Conservation (phyloP, 2,888 invertebrate species). For the Rugalucina vietnamica region DNA sequence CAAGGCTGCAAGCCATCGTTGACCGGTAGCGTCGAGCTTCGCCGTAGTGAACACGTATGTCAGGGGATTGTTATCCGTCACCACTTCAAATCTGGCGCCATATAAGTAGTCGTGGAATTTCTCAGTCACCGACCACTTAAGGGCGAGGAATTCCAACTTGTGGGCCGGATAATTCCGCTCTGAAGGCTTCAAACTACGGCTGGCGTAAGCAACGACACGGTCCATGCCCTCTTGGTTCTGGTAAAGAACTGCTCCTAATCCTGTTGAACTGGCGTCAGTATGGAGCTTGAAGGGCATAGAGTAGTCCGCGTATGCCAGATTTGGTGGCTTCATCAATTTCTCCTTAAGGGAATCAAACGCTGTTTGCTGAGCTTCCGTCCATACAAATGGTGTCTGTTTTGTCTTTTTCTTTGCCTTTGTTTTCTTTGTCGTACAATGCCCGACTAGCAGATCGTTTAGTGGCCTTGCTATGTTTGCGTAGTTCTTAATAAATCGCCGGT, state of each 20-base stretch:
- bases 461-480: not conserved
- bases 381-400: not conserved
- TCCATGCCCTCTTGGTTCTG: conserved; percentile 29
- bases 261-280: conserved; percentile 35
- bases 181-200: conserved; percentile 20
- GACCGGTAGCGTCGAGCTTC: not conserved
- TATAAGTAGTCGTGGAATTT: conserved; percentile 47
- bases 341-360: conserved; percentile 11
- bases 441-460: not conserved
- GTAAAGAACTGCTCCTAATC: conserved; percentile 46
- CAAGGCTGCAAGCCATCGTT: not conserved
- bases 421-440: not conserved
- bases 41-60: conserved; percentile 44
- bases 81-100: conserved; percentile 24
- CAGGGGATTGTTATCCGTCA: conserved; percentile 51
- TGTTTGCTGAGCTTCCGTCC: not conserved
- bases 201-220: conserved; percentile 38
- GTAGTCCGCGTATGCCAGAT: conserved; percentile 23
- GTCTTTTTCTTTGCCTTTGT: not conserved
- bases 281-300: conserved; percentile 38
- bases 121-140: conserved; percentile 50
- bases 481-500: not conserved
- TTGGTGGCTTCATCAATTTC: conserved; percentile 3
- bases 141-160: no score
- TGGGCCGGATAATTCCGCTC: conserved; percentile 45